Evolutionary conservation across 1,140 invertebrate species (phyloP), one percentile per base, ranked within the genome.

Genomic region (Rhyzopertha dominica): DNA sequence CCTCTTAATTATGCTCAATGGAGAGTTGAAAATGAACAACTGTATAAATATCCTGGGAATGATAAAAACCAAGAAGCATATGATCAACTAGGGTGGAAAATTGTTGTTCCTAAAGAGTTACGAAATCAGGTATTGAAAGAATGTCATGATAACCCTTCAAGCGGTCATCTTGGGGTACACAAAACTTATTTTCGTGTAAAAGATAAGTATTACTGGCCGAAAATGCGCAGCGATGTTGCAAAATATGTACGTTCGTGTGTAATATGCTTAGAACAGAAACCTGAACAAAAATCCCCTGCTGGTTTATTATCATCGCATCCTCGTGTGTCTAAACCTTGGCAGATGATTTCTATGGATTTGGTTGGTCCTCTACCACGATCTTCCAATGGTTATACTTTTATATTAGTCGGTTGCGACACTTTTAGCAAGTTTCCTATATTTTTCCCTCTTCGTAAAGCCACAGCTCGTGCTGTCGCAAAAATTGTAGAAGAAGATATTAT

Each of bases 151-250:
- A 39, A 24, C 9, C 37, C 37, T 24, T 9, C 37, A 24, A 24
- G 20, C 10, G 20, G 37, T 25, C 37, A 39, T 39, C 16, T 39
- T 13, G 37, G 37, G 13, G 19, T 19, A 5, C 28, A 5, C 28
- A 39, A 39, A 28, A 39, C 37, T 3, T 35, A 26, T 23, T 22
- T 19, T n/a, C 34, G 30, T 24, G 30, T 48, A 7, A 22, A 17
- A 35, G 16, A 43, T 10, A 13, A 13, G 13, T 48, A 48, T 14
- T 48, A 35, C 18, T 43, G 39, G 39, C 46, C 46, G 9, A 43
- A 48, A 35, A 48, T 48, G 31, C 41, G 32, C 24, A 12, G 18
- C 10, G 46, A 43, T 48, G 28, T 43, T 3, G 19, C 30, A 14
- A n/a, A 22, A 26, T 41, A 47, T 26, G 38, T 47, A 1, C n/a